phyloP scores from a whole-genome alignment of 1,140 invertebrate genomes.

The Amyelois transitella region DNA sequence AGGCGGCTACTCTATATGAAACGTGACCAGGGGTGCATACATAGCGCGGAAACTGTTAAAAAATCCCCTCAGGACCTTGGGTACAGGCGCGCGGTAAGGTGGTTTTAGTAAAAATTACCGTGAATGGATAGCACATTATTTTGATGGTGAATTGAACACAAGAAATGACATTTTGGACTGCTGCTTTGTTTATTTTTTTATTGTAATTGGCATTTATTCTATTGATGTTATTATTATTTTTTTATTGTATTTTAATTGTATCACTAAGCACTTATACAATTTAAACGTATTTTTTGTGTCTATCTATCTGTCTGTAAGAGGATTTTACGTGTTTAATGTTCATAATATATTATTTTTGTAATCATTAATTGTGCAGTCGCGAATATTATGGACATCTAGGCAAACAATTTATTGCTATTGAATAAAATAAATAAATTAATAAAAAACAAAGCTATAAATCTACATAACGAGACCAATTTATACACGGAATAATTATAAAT shows the following conservation, averaged over 20 bases:
- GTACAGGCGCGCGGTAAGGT: slow-evolving; percentile 7
- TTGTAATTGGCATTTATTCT: no score
- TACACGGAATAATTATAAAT: background rate
- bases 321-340: no score
- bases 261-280: no score
- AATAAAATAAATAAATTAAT: background rate
- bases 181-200: no score
- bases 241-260: no score
- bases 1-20: slow-evolving; percentile 64
- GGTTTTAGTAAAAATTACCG: background rate
- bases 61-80: slow-evolving; percentile 41
- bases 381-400: background rate
- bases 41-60: slow-evolving; percentile 60
- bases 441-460: slow-evolving; percentile 1
- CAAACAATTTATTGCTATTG: background rate
- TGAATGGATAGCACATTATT: no score
- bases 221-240: no score
- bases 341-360: background rate
- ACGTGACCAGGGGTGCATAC: slow-evolving; percentile 70
- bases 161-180: no score
- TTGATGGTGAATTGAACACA: no score
- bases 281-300: no score
- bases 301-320: no score
- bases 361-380: background rate
- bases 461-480: background rate